phyloP scores from a whole-genome alignment of 2,888 invertebrate species.

The Latrodectus hesperus region DNA sequence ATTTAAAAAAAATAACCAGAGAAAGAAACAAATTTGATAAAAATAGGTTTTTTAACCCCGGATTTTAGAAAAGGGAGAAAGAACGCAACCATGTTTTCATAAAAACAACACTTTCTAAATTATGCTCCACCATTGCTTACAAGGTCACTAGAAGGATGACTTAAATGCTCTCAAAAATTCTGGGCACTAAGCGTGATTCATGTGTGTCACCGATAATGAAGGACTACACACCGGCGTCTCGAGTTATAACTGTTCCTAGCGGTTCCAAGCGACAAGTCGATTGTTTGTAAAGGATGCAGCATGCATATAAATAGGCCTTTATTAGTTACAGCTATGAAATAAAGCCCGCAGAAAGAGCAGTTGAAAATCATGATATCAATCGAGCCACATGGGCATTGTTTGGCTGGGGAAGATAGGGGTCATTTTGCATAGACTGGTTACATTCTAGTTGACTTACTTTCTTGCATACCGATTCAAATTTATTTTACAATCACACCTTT shows the following conservation, averaged over 20 bases:
- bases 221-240: constrained; percentile 40
- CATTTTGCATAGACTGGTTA: too few species aligned
- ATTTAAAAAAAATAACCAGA: constrained; percentile 30
- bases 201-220: constrained; percentile 47
- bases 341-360: neutral
- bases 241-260: constrained; percentile 30
- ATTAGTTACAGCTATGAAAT: constrained; percentile 14
- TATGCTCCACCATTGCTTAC: constrained; percentile 21
- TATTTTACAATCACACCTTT: too few species aligned
- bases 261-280: constrained; percentile 21
- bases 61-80: constrained; percentile 18
- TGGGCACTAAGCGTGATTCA: constrained; percentile 45
- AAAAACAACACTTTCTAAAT: constrained; percentile 51
- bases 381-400: too few species aligned
- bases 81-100: constrained; percentile 53
- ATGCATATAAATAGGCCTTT: constrained; percentile 39
- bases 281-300: constrained; percentile 44
- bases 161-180: constrained; percentile 39
- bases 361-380: neutral
- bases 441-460: too few species aligned
- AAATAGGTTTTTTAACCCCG: constrained; percentile 59
- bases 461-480: too few species aligned
- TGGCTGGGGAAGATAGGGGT: too few species aligned
- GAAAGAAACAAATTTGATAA: constrained; percentile 22
- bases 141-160: constrained; percentile 29